phyloP scores from a whole-genome alignment of 2,797 vertebrate species.

The Spea hammondii region DNA sequence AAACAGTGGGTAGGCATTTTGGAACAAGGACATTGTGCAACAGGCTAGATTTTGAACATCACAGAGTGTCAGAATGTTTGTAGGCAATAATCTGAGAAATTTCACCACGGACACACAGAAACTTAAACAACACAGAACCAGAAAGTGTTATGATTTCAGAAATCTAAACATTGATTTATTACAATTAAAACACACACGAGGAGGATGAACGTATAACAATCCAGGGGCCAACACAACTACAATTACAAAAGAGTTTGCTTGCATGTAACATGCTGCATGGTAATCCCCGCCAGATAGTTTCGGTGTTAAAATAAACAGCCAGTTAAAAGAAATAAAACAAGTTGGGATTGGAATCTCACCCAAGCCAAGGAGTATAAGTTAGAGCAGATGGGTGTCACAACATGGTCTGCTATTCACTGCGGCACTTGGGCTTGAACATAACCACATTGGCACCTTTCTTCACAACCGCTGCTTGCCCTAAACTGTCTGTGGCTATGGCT shows the following conservation, averaged over 20 bases:
- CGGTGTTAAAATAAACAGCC: constrained; percentile 61
- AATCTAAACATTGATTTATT: constrained; percentile 49
- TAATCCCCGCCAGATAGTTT: constrained; percentile 58
- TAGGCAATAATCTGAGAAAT: constrained; percentile 32
- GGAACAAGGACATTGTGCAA: too few species aligned
- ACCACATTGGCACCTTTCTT: constrained; percentile 49
- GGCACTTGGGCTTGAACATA: constrained; percentile 51
- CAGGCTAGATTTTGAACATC: neutral
- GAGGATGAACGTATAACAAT: constrained; percentile 25
- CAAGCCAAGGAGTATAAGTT: constrained; percentile 49
- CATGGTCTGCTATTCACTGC: constrained; percentile 34
- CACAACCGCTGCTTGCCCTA: neutral
- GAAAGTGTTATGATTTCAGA: constrained; percentile 40
- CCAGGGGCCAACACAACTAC: constrained; percentile 28
- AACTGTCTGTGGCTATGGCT: too few species aligned
- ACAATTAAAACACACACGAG: constrained; percentile 44
- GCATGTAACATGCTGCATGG: constrained; percentile 39
- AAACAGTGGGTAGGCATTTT: too few species aligned
- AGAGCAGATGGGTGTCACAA: constrained; percentile 53
- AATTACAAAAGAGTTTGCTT: constrained; percentile 24
- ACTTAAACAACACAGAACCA: constrained; percentile 13
- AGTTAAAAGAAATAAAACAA: constrained; percentile 57
- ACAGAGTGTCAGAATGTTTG: constrained; percentile 2
- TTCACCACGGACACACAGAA: constrained; percentile 19
- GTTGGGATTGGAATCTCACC: constrained; percentile 51